Evolutionary conservation across 1,140 invertebrate species (phyloP).

Genomic region (Nymphalis io): DNA sequence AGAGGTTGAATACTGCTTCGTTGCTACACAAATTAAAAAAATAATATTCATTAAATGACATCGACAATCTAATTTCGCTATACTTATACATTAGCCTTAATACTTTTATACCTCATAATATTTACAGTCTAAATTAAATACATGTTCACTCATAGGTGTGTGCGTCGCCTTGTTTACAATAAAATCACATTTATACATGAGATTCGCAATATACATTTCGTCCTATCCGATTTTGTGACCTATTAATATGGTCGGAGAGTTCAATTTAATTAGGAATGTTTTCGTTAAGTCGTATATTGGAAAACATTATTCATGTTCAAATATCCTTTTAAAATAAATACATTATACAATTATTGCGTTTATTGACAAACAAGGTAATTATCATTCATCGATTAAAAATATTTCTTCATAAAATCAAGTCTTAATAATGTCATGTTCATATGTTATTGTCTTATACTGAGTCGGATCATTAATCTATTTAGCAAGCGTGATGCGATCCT

Average conservation of each 20-base stretch:
- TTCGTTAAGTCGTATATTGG: constrained; percentile 8
- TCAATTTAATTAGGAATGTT: constrained; percentile 42
- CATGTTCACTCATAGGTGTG: constrained; percentile 46
- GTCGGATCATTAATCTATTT: background rate
- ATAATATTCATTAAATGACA: constrained; percentile 66
- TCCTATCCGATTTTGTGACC: constrained; percentile 36
- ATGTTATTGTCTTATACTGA: constrained; percentile 16
- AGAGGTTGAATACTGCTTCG: constrained; percentile 66
- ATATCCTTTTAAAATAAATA: constrained; percentile 6
- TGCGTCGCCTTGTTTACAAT: constrained; percentile 45
- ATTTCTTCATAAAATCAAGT: background rate
- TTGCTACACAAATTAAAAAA: constrained; percentile 72
- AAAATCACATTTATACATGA: constrained; percentile 46
- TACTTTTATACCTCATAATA: constrained; percentile 67
- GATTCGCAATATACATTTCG: constrained; percentile 44
- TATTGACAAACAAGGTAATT: background rate
- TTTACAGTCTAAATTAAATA: constrained; percentile 67
- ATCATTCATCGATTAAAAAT: background rate
- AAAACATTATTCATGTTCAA: constrained; percentile 6
- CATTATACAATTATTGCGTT: background rate
- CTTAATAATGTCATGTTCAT: constrained; percentile 15
- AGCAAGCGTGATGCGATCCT: constrained; percentile 1
- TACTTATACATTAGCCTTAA: constrained; percentile 69
- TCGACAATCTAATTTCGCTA: constrained; percentile 57
- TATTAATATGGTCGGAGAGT: constrained; percentile 14